These are phyloP conservation scores for Menidia menidia DNA, from an alignment of 2,797 vertebrate species.

Conservation along the genomic window DNA sequence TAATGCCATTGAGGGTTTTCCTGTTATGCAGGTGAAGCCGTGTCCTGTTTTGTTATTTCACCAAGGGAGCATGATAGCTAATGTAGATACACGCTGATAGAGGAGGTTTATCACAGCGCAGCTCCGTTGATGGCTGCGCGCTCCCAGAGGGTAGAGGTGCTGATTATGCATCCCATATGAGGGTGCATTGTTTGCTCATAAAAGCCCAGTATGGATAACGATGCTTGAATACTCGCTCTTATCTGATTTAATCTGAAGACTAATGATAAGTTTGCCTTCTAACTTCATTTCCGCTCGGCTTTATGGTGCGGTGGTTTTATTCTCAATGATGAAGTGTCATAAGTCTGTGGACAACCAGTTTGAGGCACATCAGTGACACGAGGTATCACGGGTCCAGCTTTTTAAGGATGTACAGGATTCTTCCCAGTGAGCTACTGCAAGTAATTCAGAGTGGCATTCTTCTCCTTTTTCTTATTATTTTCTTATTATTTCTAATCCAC, in stretches of 20 bases:
- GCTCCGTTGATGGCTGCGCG: constrained; percentile 66
- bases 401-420: constrained; percentile 69
- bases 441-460: constrained; percentile 47
- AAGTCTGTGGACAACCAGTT: constrained; percentile 69
- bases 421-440: constrained; percentile 73
- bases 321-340: constrained; percentile 71
- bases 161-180: constrained; percentile 78
- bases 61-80: constrained; percentile 65
- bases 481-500: constrained; percentile 28
- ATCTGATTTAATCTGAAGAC: constrained; percentile 78
- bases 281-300: constrained; percentile 75
- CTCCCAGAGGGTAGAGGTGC: constrained; percentile 73
- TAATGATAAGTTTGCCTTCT: constrained; percentile 77
- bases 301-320: constrained; percentile 57
- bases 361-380: constrained; percentile 82
- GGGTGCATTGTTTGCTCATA: constrained; percentile 71
- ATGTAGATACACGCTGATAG: constrained; percentile 69
- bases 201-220: constrained; percentile 74
- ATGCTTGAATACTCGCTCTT: constrained; percentile 75
- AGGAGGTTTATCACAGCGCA: constrained; percentile 75
- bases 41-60: constrained; percentile 71
- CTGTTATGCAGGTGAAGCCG: constrained; percentile 52
- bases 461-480: neutral
- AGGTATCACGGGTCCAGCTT: constrained; percentile 80
- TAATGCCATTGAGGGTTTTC: constrained; percentile 64